Percentiles rank a stretch among this genome's conserved stretches.
These are phyloP conservation scores for Polyergus mexicanus DNA, from an alignment of 1,140 invertebrate species.

Conservation along the genomic window DNA sequence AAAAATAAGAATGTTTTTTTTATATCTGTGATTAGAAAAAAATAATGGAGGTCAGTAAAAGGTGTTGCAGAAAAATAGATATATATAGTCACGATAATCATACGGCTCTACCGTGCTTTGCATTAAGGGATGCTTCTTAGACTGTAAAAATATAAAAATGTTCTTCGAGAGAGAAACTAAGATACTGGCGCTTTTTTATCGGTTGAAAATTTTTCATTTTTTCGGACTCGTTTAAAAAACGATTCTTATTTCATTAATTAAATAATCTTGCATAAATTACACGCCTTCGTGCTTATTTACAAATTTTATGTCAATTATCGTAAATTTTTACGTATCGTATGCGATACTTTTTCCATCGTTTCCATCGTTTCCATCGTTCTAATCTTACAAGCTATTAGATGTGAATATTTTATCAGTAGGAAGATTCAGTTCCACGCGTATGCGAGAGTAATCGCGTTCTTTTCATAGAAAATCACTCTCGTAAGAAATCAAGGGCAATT, in stretches of 20 bases:
- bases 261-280: conserved; percentile 16
- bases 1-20: conserved; percentile 7
- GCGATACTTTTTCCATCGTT: neutral
- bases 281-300: neutral
- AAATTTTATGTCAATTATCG: neutral
- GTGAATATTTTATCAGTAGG: neutral
- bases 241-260: conserved; percentile 8
- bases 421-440: neutral
- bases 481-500: conserved; percentile 44
- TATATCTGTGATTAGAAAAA: conserved; percentile 41
- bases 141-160: conserved; percentile 22
- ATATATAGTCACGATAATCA: conserved; percentile 30
- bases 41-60: conserved; percentile 9
- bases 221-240: neutral
- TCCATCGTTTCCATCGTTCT: neutral
- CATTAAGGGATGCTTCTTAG: neutral
- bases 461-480: conserved; percentile 24
- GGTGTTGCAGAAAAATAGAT: neutral
- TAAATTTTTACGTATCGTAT: neutral
- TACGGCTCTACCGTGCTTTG: neutral
- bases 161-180: neutral
- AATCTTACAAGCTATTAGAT: neutral
- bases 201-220: neutral
- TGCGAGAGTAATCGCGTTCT: conserved; percentile 1
- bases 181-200: conserved; percentile 3